Evolutionary conservation across 2,113 vertebrate genomes (phyloP), one percentile per base, ranked within the genome.

Genomic region (Aegithalos caudatus): DNA sequence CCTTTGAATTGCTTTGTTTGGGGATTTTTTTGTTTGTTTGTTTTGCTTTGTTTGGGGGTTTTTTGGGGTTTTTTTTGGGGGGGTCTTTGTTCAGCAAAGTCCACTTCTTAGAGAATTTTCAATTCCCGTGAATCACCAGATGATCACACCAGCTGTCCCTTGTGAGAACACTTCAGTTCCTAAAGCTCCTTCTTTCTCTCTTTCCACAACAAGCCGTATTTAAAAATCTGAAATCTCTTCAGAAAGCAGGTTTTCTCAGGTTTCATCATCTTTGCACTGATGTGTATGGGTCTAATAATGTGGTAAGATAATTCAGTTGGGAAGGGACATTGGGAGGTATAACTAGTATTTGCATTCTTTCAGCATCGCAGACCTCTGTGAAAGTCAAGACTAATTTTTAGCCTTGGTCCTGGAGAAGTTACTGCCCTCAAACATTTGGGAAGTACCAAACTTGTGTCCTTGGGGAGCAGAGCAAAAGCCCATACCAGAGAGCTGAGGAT

Each of bases 401-500:
- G 66, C 42, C 57, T 78, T 48, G 10, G 6, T 72, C 38, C 22
- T 67, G 69, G 47, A 56, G 51, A 58, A 86, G 15, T 24, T 66
- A 15, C 24, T 64, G 16, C 38, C 45, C 31, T 58, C 2, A 5
- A 31, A 19, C 3, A 1, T 7, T 64, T 35, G 48, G 14, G 28
- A 47, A 64, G 20, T n/a, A 88, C 65, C 24, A 47, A 78, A 0
- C 40, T 64, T 57, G 11, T 0, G 0, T 61, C 56, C 31, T 27
- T 44, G 42, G 37, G 40, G 37, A 72, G 21, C 11, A 33, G 28
- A 67, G 37, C 9, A 45, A 10, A 76, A 61, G 20, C 17, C 23
- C 1, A 0, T 33, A 9, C 35, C 57, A 70, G 42, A 50, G 56
- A 50, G 35, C 22, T 0, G 0, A 28, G 47, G 45, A 42, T 47